phyloP scores from a whole-genome alignment of 2,888 invertebrate genomes.

The Onchidella celtica region DNA sequence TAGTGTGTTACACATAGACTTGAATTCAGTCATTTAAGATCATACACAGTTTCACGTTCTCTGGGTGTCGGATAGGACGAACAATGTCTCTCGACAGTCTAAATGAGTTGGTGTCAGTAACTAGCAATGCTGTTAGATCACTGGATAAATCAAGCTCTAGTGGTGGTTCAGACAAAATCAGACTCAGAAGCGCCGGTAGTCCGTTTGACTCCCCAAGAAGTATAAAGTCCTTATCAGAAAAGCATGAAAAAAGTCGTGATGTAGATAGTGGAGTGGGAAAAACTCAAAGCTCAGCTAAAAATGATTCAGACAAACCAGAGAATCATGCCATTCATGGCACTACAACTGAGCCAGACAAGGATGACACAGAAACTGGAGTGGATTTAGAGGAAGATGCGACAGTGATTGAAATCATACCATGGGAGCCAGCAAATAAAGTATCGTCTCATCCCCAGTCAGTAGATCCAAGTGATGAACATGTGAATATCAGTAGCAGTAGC shows the following conservation, averaged over 20 bases:
- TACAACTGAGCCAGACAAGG: slow-evolving; percentile 32
- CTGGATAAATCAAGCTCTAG: slow-evolving; percentile 59
- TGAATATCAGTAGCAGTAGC: slow-evolving; percentile 63
- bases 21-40: too few species aligned
- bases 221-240: slow-evolving; percentile 18
- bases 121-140: slow-evolving; percentile 70
- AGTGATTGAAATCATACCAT: slow-evolving; percentile 57
- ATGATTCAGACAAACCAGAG: too few species aligned
- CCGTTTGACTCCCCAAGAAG: slow-evolving; percentile 41
- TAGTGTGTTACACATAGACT: too few species aligned
- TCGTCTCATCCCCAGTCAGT: slow-evolving; percentile 61
- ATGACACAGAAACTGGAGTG: slow-evolving; percentile 40
- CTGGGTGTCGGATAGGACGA: too few species aligned
- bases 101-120: slow-evolving; percentile 68
- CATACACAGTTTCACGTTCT: too few species aligned
- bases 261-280: slow-evolving; percentile 64
- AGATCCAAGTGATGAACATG: slow-evolving; percentile 63
- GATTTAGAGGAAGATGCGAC: slow-evolving; percentile 67
- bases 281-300: slow-evolving; percentile 49
- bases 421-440: slow-evolving; percentile 51
- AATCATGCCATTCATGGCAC: slow-evolving; percentile 44
- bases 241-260: slow-evolving; percentile 52
- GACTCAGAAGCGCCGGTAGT: slow-evolving; percentile 24
- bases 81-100: slow-evolving; percentile 56
- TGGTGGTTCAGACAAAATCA: background rate